Percentiles rank a stretch among this genome's conserved stretches.
phyloP scores from a whole-genome alignment of 1,140 invertebrate species.

The Zaprionus taronus region DNA sequence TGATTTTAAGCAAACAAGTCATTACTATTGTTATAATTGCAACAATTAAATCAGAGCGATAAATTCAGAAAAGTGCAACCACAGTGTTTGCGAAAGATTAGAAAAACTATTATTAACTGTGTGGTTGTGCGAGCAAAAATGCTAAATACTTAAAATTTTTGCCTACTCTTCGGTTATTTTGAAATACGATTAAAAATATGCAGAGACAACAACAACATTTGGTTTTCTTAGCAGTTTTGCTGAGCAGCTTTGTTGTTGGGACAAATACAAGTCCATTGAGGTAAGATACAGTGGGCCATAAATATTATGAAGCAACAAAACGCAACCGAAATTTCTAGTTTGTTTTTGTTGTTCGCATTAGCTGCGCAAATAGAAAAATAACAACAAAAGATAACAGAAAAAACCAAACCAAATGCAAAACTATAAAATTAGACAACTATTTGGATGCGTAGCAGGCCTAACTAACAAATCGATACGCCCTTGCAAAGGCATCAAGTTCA shows the following conservation, averaged over 20 bases:
- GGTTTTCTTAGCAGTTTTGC: conserved; percentile 26
- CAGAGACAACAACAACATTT: conserved; percentile 29
- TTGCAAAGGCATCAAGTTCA: conserved; percentile 43
- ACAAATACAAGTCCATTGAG: conserved; percentile 25
- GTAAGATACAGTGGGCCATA: conserved; percentile 20
- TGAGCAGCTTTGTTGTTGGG: conserved; percentile 29
- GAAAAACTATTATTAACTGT: conserved; percentile 9
- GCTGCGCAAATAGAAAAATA: conserved; percentile 24
- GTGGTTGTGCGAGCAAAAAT: conserved; percentile 19
- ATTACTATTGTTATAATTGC: conserved; percentile 12
- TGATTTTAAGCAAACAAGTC: conserved; percentile 25
- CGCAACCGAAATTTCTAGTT: conserved; percentile 28
- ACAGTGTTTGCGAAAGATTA: neutral
- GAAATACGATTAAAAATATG: conserved; percentile 36
- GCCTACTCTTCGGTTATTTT: conserved; percentile 31
- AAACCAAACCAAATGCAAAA: neutral
- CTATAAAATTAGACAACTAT: conserved; percentile 6
- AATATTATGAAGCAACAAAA: conserved; percentile 7
- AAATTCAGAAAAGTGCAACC: neutral
- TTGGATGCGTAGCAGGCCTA: neutral
- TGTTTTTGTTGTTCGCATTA: conserved; percentile 1
- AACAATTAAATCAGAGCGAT: conserved; percentile 8
- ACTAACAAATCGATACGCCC: conserved; percentile 39
- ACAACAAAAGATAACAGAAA: conserved; percentile 3
- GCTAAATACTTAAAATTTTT: conserved; percentile 31